phyloP scores from a whole-genome alignment of 2,888 invertebrate species.

The Patella pellucida region DNA sequence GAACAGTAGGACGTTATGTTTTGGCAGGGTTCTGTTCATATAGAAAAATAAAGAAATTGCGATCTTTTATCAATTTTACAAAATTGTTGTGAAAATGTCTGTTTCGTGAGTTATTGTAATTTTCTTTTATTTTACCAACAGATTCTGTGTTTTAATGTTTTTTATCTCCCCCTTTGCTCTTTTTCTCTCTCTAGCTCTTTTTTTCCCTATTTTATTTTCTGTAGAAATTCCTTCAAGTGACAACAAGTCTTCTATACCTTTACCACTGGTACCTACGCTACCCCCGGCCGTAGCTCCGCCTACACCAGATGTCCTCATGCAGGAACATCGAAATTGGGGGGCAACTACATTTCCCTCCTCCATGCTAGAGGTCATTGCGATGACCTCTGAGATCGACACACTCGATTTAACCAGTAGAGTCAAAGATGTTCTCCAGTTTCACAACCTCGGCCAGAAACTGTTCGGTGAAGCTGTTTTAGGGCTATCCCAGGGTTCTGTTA shows the following conservation, averaged over 20 bases:
- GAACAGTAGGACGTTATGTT: too few species aligned
- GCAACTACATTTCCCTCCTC: conserved; percentile 83
- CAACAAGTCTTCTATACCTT: conserved; percentile 38
- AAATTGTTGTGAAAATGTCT: too few species aligned
- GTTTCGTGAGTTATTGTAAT: too few species aligned
- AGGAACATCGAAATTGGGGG: conserved; percentile 72
- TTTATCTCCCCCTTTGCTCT: conserved; percentile 12
- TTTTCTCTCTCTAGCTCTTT: conserved; percentile 29
- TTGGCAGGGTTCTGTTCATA: too few species aligned
- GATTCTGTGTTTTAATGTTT: conserved; percentile 4
- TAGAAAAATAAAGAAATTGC: too few species aligned
- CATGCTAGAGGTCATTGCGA: conserved; percentile 96
- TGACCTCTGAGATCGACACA: conserved; percentile 96
- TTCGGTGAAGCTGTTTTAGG: conserved; percentile 98
- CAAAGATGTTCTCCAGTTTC: conserved; percentile 94
- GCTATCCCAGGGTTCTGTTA: conserved; percentile 92
- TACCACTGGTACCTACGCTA: conserved; percentile 27
- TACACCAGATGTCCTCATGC: conserved; percentile 1
- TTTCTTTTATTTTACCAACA: neutral
- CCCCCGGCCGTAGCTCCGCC: conserved; percentile 8
- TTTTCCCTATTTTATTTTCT: conserved; percentile 39
- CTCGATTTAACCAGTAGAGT: conserved; percentile 96
- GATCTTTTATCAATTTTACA: too few species aligned
- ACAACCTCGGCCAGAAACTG: conserved; percentile 97
- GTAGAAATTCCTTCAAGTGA: conserved; percentile 45